These are phyloP conservation scores for Plemyria rubiginata DNA, from an alignment of 2,888 invertebrate genomes.

Conservation along the genomic window DNA sequence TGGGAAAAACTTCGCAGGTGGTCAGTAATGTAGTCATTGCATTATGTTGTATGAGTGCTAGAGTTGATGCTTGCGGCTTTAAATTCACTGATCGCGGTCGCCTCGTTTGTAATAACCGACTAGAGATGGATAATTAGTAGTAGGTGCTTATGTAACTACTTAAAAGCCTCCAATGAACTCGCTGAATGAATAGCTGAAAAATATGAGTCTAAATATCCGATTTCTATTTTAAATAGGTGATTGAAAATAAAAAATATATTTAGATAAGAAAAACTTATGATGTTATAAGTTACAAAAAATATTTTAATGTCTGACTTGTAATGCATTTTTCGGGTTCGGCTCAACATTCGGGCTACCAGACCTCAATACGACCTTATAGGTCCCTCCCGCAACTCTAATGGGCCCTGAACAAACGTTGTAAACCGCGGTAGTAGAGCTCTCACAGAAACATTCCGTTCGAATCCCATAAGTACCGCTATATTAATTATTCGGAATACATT, in stretches of 20 bases:
- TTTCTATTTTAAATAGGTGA: too few relatives aligned
- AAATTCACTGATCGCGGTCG: slow-evolving; percentile 8
- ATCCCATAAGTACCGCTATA: slow-evolving; percentile 41
- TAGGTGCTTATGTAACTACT: too few relatives aligned
- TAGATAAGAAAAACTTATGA: too few relatives aligned
- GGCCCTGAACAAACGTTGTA: slow-evolving; percentile 29
- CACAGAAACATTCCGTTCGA: slow-evolving; percentile 37
- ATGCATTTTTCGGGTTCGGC: slow-evolving; percentile 15
- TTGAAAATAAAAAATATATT: too few relatives aligned
- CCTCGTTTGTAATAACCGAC: not conserved
- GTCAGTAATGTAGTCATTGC: slow-evolving; percentile 30
- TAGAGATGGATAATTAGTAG: not conserved
- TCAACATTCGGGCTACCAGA: not conserved
- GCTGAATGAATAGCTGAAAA: too few relatives aligned
- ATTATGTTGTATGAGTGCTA: slow-evolving; percentile 17
- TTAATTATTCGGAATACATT: slow-evolving; percentile 56
- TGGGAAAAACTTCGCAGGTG: slow-evolving; percentile 18
- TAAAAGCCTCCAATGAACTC: too few relatives aligned
- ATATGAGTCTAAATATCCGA: too few relatives aligned
- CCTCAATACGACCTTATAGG: not conserved
- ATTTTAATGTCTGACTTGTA: too few relatives aligned
- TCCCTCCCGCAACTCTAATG: slow-evolving; percentile 37
- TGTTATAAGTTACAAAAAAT: too few relatives aligned
- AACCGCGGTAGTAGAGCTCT: slow-evolving; percentile 34
- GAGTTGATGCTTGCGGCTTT: slow-evolving; percentile 3